Evolutionary conservation across 1,140 invertebrate genomes (phyloP).

Genomic region (Trichogramma pretiosum): DNA sequence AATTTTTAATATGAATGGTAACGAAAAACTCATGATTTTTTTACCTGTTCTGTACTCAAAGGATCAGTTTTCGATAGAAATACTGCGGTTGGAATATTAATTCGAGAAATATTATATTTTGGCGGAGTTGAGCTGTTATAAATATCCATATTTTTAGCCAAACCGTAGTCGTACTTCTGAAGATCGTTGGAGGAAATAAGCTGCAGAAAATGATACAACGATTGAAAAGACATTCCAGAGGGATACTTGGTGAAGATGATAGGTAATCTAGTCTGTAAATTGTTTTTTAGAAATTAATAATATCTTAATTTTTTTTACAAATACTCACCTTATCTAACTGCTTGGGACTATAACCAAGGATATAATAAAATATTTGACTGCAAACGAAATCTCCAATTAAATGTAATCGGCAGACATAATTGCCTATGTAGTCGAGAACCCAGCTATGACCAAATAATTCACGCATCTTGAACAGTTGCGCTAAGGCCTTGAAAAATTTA

Average conservation of each 20-base stretch:
- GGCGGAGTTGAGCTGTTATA: not conserved
- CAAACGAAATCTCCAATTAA: slow-evolving; percentile 45
- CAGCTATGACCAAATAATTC: slow-evolving; percentile 49
- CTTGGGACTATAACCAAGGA: slow-evolving; percentile 53
- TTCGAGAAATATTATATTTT: not conserved
- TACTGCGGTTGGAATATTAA: not conserved
- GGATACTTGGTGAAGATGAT: too few species aligned
- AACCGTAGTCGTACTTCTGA: not conserved
- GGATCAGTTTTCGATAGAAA: not conserved
- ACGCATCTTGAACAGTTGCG: slow-evolving; percentile 37
- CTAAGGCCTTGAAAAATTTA: slow-evolving; percentile 19
- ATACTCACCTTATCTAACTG: slow-evolving; percentile 39
- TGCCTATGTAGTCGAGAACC: slow-evolving; percentile 42
- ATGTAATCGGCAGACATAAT: slow-evolving; percentile 44
- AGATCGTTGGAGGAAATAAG: not conserved
- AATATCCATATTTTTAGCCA: not conserved
- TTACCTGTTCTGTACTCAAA: not conserved
- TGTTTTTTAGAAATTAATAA: not conserved
- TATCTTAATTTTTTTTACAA: slow-evolving; percentile 19
- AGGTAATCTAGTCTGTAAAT: not conserved
- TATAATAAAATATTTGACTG: slow-evolving; percentile 54
- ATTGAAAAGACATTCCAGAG: not conserved
- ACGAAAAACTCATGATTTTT: not conserved
- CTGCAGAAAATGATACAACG: not conserved
- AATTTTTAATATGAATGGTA: not conserved